Conservation (phyloP, 2,113 vertebrate species). For the Narcine bancroftii region DNA sequence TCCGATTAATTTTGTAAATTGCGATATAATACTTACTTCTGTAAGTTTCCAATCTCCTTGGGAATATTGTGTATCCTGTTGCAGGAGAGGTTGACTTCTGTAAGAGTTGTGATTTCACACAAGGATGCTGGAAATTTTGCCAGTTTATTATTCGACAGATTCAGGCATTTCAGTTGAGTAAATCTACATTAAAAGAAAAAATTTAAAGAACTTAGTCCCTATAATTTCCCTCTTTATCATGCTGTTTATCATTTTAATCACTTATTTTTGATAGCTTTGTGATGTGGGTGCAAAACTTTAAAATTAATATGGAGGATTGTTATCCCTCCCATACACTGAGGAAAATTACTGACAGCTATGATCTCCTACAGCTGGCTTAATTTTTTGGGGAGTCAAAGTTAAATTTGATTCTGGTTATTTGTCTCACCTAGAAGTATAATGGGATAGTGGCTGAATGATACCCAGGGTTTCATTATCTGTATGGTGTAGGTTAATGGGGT, state of each 20-base stretch:
- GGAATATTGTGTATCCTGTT: slow-evolving; percentile 75
- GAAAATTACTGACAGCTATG: not conserved
- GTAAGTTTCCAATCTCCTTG: slow-evolving; percentile 67
- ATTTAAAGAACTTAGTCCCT: not conserved
- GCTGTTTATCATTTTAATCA: not conserved
- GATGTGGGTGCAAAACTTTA: too few relatives aligned
- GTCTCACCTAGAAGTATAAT: not conserved
- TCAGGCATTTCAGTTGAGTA: slow-evolving; percentile 86
- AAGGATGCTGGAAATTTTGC: slow-evolving; percentile 76
- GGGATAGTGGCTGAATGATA: not conserved
- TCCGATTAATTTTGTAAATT: not conserved
- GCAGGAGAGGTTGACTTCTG: slow-evolving; percentile 84
- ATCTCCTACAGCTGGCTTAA: not conserved
- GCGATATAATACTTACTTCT: slow-evolving; percentile 62
- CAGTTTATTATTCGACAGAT: slow-evolving; percentile 87
- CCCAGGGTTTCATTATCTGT: not conserved
- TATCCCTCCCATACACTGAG: not conserved
- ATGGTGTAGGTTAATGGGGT: too few relatives aligned
- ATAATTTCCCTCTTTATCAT: not conserved
- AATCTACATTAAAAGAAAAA: slow-evolving; percentile 63
- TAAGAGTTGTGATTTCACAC: slow-evolving; percentile 79
- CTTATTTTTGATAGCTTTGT: not conserved
- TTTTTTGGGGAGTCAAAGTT: not conserved
- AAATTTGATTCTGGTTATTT: not conserved
- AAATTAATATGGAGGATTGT: not conserved